Evolutionary conservation across 2,888 invertebrate genomes (phyloP).

Genomic region (Acutogordius australiensis): DNA sequence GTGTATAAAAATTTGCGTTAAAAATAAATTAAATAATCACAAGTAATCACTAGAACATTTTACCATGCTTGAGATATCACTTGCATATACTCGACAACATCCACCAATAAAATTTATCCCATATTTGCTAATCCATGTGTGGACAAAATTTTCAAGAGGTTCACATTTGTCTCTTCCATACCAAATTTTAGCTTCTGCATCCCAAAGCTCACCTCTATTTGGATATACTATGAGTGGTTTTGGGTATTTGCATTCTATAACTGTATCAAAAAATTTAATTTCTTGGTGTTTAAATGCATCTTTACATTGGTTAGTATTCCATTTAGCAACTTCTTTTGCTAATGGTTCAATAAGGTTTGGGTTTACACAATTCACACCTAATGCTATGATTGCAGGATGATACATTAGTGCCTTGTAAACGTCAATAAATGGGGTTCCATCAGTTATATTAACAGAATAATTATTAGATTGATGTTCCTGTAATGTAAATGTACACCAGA

Average conservation of each 20-base stretch:
- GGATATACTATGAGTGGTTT: conserved; percentile 55
- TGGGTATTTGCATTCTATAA: too few relatives aligned
- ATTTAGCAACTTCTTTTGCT: conserved; percentile 23
- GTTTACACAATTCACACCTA: conserved; percentile 60
- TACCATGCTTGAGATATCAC: too few relatives aligned
- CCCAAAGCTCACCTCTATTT: conserved; percentile 58
- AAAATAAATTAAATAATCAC: too few relatives aligned
- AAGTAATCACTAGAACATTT: too few relatives aligned
- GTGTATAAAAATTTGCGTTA: too few relatives aligned
- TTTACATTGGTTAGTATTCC: not conserved
- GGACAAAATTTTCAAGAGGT: conserved; percentile 38
- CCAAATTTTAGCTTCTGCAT: conserved; percentile 24
- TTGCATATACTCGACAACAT: conserved; percentile 62
- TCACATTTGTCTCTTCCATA: not conserved
- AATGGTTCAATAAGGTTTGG: conserved; percentile 36
- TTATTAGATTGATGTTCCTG: too few relatives aligned
- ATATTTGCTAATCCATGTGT: conserved; percentile 46
- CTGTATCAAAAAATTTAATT: too few relatives aligned
- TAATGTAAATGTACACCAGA: too few relatives aligned
- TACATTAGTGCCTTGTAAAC: conserved; percentile 30
- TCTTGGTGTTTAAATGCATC: not conserved
- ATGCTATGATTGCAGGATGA: conserved; percentile 38
- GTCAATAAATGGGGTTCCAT: conserved; percentile 48
- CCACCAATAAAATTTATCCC: conserved; percentile 62
- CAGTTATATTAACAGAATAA: too few relatives aligned